Percentiles rank a stretch among this genome's conserved stretches.
phyloP scores from a whole-genome alignment of 2,888 invertebrate species.

The Ptilodon capucinus region DNA sequence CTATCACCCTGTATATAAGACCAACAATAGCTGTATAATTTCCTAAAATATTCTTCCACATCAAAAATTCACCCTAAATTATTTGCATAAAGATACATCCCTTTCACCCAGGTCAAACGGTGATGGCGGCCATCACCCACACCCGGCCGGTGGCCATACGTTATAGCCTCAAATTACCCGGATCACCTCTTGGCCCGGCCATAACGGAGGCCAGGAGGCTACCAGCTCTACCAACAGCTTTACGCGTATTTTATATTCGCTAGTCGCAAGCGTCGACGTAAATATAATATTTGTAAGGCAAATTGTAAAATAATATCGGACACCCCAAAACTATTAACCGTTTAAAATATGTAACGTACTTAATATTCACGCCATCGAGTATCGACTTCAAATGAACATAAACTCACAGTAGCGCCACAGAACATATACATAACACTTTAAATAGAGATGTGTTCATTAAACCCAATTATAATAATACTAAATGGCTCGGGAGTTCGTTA shows the following conservation, averaged over 20 bases:
- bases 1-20: no score
- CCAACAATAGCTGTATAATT: not conserved
- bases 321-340: no score
- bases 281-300: no score
- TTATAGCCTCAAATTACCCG: conserved; percentile 21
- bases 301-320: no score
- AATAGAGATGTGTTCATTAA: not conserved
- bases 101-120: not conserved
- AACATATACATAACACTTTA: not conserved
- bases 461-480: not conserved
- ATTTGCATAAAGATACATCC: not conserved
- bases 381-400: no score
- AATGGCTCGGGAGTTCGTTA: not conserved
- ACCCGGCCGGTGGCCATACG: conserved; percentile 12
- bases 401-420: no score
- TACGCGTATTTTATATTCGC: no score
- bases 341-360: no score
- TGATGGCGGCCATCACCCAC: not conserved
- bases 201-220: conserved; percentile 5
- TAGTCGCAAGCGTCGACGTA: no score
- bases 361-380: no score
- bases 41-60: not conserved
- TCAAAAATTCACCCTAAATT: not conserved
- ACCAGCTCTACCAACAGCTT: no score
- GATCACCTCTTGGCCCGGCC: conserved; percentile 13